These are phyloP conservation scores for Clupea harengus DNA, from an alignment of 2,113 vertebrate genomes.

Conservation along the genomic window DNA sequence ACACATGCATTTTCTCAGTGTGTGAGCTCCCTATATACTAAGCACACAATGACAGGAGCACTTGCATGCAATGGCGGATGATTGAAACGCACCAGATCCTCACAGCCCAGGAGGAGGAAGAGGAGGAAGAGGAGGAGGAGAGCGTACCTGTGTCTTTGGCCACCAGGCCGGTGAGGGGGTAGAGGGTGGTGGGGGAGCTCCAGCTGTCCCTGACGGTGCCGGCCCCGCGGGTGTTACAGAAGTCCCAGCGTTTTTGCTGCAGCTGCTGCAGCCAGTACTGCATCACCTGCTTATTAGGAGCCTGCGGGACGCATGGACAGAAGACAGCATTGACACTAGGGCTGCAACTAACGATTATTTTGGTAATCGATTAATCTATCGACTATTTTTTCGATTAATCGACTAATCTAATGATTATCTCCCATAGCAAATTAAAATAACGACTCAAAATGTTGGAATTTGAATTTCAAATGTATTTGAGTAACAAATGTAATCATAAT, in stretches of 20 bases:
- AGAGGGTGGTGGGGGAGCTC: conserved; percentile 66
- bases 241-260: conserved; percentile 97
- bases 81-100: too few relatives aligned
- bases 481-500: too few relatives aligned
- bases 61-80: too few relatives aligned
- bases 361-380: too few relatives aligned
- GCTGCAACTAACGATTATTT: too few relatives aligned
- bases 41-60: too few relatives aligned
- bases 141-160: conserved; percentile 83
- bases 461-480: too few relatives aligned
- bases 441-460: too few relatives aligned
- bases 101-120: background rate
- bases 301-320: conserved; percentile 56
- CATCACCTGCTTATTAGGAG: conserved; percentile 86
- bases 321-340: background rate
- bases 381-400: too few relatives aligned
- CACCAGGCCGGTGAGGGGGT: conserved; percentile 83
- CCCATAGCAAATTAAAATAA: too few relatives aligned
- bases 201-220: conserved; percentile 75
- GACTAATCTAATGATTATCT: too few relatives aligned
- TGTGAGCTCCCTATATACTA: too few relatives aligned
- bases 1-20: background rate
- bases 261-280: conserved; percentile 93
- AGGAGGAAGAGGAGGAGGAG: background rate
- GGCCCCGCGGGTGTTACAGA: conserved; percentile 76